Base-by-base conservation (phyloP, 2,113 vertebrate genomes). In the Coptodon bakossiorum region DNA sequence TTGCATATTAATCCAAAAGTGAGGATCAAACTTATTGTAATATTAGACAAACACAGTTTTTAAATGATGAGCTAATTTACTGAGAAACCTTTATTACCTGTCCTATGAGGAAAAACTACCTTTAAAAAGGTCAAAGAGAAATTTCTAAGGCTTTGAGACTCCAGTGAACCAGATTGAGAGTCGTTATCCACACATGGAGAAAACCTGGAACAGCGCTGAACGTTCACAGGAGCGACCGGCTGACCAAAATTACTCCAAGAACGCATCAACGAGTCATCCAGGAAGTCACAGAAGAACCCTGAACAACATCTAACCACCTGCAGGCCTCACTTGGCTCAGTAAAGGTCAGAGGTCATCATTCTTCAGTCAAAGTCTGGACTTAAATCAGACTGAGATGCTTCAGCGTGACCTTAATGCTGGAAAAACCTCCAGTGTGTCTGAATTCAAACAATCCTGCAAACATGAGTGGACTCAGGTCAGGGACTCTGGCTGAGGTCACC, bases 91-190 rank as follows among this genome's bases (percentile, higher is more conserved):
- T 50, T 19, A 50, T 50, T 50, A n/a, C 9, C 19, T 53, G 50
- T 0, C n/a, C 52, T 22, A 22, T 0, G n/a, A 54, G n/a, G 52
- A 22, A 54, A 54, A 54, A 6, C 52, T 54, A 54, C 9, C 52
- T 54, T 52, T n/a, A n/a, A 22, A 53, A 53, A n/a, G 52, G 9
- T 53, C 19, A 53, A n/a, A 52, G 52, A 54, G n/a, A 54, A 11
- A 54, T 54, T 22, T 22, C 52, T 54, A 54, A 22, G 52, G 5
- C 52, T 54, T 54, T 54, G 52, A 11, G 9, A 22, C 52, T 22
- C 52, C n/a, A 11, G 52, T 24, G n/a, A 54, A 54, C 53, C 10
- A 3, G n/a, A 12, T n/a, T 54, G 52, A 54, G n/a, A 54, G 52
- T 0, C 3, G 10, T 22, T 54, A 54, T 54, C n/a, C 52, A 54